These are phyloP conservation scores for Galagoides demidoff DNA, from an alignment of 2,797 vertebrate species.

Conservation along the genomic window DNA sequence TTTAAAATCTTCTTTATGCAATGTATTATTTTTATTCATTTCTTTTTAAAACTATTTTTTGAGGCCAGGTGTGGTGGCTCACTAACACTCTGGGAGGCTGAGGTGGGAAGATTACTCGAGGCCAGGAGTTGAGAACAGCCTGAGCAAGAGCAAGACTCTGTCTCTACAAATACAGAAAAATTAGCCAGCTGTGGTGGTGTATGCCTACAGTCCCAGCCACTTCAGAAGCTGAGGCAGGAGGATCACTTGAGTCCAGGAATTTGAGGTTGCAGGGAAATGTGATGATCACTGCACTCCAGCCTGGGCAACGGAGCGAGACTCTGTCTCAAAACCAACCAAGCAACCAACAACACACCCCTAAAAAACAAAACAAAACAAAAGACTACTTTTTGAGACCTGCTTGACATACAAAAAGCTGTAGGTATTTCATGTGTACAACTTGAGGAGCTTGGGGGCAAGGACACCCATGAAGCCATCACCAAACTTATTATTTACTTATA, in stretches of 20 bases:
- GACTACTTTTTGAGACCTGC: not conserved
- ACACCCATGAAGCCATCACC: not conserved
- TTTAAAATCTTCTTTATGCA: not conserved
- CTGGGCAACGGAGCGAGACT: not conserved
- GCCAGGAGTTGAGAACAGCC: not conserved
- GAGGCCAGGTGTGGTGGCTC: not conserved
- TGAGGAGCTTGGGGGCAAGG: not conserved
- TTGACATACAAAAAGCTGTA: not conserved
- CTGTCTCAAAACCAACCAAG: not conserved
- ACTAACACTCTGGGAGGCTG: not conserved
- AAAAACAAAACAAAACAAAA: not conserved
- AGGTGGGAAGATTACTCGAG: not conserved
- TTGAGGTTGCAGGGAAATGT: not conserved
- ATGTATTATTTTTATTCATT: not conserved
- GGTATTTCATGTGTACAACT: not conserved
- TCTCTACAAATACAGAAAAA: not conserved
- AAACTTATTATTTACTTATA: not conserved
- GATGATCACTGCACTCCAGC: not conserved
- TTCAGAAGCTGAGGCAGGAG: not conserved
- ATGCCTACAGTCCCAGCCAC: not conserved
- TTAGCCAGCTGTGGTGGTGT: not conserved
- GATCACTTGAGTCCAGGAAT: not conserved
- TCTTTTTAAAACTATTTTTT: not conserved
- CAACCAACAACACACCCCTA: not conserved
- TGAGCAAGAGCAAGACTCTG: not conserved